Percentiles rank a stretch among this genome's conserved stretches.
phyloP scores from a whole-genome alignment of 2,888 invertebrate genomes.

The Noctuana brunneofusca region DNA sequence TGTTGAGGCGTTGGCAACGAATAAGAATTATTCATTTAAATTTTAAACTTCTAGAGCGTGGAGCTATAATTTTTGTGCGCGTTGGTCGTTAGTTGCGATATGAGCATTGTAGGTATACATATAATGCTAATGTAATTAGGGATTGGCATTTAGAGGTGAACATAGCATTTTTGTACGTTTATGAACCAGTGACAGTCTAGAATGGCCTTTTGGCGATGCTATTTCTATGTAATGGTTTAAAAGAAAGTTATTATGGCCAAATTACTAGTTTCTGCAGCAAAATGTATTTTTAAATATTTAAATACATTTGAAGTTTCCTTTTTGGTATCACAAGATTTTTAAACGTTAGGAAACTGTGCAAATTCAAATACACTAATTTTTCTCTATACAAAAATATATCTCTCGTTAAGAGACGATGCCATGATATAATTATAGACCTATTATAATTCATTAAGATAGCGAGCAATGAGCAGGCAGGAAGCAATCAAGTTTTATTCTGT shows the following conservation, averaged over 20 bases:
- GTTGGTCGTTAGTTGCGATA: neutral
- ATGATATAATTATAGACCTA: conserved; percentile 18
- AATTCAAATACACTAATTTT: neutral
- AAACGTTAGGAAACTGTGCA: neutral
- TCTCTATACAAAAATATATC: neutral
- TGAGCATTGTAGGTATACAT: neutral
- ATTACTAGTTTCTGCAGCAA: no score
- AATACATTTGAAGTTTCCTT: neutral
- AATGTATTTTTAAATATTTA: no score
- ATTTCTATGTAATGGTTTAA: no score
- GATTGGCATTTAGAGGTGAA: neutral
- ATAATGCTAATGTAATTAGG: neutral
- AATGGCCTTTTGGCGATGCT: no score
- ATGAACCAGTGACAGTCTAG: no score
- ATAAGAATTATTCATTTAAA: conserved; percentile 37
- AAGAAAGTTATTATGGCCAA: no score
- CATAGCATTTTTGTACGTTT: neutral
- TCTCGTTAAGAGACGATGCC: neutral
- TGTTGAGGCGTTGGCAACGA: conserved; percentile 38
- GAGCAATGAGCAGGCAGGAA: no score
- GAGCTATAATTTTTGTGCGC: neutral
- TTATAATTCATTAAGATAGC: conserved; percentile 24
- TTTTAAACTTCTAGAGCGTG: neutral
- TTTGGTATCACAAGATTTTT: neutral
- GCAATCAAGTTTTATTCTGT: no score